Conservation (phyloP, 1,140 invertebrate species). For the Diploscapter pachys region DNA sequence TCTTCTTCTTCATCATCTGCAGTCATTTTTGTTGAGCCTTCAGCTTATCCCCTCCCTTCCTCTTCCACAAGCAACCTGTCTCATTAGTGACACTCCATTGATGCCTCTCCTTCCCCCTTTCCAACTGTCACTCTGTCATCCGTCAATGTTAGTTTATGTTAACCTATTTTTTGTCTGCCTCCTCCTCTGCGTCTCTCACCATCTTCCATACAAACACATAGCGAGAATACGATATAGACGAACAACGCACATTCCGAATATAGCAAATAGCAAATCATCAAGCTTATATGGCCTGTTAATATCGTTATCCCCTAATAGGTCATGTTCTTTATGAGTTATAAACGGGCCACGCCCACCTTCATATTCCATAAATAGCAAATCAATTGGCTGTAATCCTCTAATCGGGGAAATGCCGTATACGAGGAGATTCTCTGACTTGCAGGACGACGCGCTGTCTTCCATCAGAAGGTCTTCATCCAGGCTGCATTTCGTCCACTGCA, state of each 20-base stretch:
- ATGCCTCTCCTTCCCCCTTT: neutral
- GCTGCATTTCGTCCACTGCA: slow-evolving; percentile 80
- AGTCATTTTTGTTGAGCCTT: neutral
- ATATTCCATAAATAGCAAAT: too few species aligned
- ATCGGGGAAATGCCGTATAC: too few species aligned
- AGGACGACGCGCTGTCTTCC: slow-evolving; percentile 83
- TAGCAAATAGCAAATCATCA: neutral
- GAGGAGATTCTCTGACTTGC: slow-evolving; percentile 46
- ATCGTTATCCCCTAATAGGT: too few species aligned
- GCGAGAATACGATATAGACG: neutral
- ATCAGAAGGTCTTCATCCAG: slow-evolving; percentile 71
- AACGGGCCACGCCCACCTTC: too few species aligned
- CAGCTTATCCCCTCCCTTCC: neutral
- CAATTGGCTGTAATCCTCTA: too few species aligned
- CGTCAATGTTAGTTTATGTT: neutral
- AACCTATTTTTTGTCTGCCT: neutral
- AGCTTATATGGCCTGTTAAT: too few species aligned
- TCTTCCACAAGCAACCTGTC: neutral
- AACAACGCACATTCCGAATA: neutral
- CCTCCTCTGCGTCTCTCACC: neutral
- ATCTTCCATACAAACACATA: neutral
- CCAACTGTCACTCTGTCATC: neutral
- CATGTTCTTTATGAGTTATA: too few species aligned
- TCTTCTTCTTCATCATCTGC: neutral
- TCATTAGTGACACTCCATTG: neutral